Evolutionary conservation across 23 tunicate genomes (phyloP), one percentile per base, ranked within the genome.

Genomic region (Halocynthia roretzi): DNA sequence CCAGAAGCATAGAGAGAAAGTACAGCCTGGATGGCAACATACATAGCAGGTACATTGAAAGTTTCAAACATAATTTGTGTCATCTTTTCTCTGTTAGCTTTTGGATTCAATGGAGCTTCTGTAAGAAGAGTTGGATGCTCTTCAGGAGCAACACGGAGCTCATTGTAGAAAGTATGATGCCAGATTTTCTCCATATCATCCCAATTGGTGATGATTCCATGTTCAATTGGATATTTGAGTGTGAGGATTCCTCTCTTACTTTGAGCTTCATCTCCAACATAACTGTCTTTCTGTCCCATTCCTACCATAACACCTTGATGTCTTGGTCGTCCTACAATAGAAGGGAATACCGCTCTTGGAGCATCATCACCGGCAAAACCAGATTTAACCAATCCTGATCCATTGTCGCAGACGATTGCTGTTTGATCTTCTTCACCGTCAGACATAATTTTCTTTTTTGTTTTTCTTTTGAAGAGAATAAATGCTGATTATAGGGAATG

Each of bases 221-320:
- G 97, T 51, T 90, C 97, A 54, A 90, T 90, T 61, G 97, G 97
- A 64, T 90, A 90, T 70, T 84, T 89, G 54, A 89, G 78, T 7
- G 95, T 89, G 56, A 89, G 84, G 54, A 89, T 89, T 58, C 97
- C 97, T 75, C 97, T 53, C 54, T 90, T 90, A 83, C 86, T 81
- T 54, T 90, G 97, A 6, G 97, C 97, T 55, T 90, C 97, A 71
- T 90, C 97, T 8, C 97, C 97, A 23, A 90, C 97, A 78, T 90
- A 90, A 71, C 86, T 85, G 79, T 90, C 97, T 52, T 90, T 90
- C 64, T 90, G 97, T 5, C 97, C 97, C 97, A 90, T 85, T 53
- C 97, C 97, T 61, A 90, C 97, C 97, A 90, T 90, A 18, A 90
- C 97, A n/a, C 97, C 97, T 85, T 89, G 97, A 85, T 90, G 97